Percentiles rank a stretch among this genome's conserved stretches.
phyloP scores from a whole-genome alignment of 2,113 vertebrate genomes.

The Takifugu bimaculatus region DNA sequence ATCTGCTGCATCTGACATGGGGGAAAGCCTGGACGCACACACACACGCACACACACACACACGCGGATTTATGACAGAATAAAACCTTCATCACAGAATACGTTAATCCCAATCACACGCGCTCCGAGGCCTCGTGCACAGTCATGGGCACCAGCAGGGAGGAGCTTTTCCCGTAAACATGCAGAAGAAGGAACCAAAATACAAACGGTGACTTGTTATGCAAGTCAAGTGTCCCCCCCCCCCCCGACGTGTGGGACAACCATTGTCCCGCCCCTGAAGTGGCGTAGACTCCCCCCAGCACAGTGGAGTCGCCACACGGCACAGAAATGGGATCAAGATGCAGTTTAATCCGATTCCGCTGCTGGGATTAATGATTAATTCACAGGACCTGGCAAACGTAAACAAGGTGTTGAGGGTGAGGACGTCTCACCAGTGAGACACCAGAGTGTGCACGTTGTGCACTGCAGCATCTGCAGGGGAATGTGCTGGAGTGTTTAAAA shows the following conservation, averaged over 20 bases:
- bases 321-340: too few species aligned
- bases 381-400: slow-evolving; percentile 10
- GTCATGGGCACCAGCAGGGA: slow-evolving; percentile 13
- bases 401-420: slow-evolving; percentile 2
- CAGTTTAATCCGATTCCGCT: slow-evolving; percentile 24
- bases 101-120: slow-evolving; percentile 56
- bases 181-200: slow-evolving; percentile 6
- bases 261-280: slow-evolving; percentile 23
- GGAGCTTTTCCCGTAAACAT: slow-evolving; percentile 11
- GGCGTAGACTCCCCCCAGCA: background rate
- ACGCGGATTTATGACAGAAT: slow-evolving; percentile 62
- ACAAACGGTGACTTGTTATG: slow-evolving; percentile 34
- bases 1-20: slow-evolving; percentile 50
- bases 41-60: slow-evolving; percentile 19
- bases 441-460: too few species aligned
- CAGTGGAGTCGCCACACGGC: too few species aligned
- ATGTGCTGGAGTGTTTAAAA: too few species aligned
- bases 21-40: slow-evolving; percentile 39
- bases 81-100: slow-evolving; percentile 65
- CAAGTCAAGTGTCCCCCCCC: slow-evolving; percentile 17
- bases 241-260: slow-evolving; percentile 1
- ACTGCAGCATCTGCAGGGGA: too few species aligned
- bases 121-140: slow-evolving; percentile 13
- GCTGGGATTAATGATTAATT: slow-evolving; percentile 35
- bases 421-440: background rate